phyloP scores from a whole-genome alignment of 2,797 vertebrate species.

The Okamejei kenojei region DNA sequence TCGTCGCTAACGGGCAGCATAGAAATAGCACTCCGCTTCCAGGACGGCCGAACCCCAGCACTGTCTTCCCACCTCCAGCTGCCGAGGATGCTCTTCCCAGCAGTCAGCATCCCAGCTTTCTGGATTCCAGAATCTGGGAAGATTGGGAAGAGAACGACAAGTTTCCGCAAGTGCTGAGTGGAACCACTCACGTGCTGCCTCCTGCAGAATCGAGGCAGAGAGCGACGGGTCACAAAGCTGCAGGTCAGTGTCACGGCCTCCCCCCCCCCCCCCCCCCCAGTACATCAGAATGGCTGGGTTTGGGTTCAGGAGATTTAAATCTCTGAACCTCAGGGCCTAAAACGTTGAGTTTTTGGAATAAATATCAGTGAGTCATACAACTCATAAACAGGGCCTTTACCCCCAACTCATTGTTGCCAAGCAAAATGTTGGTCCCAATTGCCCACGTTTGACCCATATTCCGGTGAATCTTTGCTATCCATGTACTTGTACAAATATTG shows the following conservation, averaged over 20 bases:
- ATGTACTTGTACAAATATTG: not conserved
- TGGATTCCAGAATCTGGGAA: slow-evolving; percentile 70
- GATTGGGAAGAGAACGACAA: slow-evolving; percentile 63
- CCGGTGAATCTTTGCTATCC: no score
- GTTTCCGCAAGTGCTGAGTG: slow-evolving; percentile 52
- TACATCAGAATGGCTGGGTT: no score
- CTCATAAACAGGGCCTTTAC: no score
- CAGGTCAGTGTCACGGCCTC: slow-evolving; percentile 54
- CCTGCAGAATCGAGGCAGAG: slow-evolving; percentile 35
- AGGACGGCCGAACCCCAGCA: slow-evolving; percentile 42
- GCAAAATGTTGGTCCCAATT: no score
- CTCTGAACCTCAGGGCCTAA: not conserved
- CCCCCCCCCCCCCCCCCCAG: no score
- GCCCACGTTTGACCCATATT: no score
- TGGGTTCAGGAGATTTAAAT: not conserved
- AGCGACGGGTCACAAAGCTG: slow-evolving; percentile 55
- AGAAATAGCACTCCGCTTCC: slow-evolving; percentile 45
- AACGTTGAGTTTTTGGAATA: not conserved
- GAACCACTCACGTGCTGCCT: slow-evolving; percentile 53
- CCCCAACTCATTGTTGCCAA: no score
- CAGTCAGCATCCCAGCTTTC: slow-evolving; percentile 51
- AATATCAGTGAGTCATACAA: not conserved
- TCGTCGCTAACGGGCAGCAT: not conserved
- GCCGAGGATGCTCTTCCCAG: slow-evolving; percentile 33
- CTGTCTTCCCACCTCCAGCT: slow-evolving; percentile 36